Conservation (phyloP, 1,140 invertebrate genomes). For the Drosophila neocordata region DNA sequence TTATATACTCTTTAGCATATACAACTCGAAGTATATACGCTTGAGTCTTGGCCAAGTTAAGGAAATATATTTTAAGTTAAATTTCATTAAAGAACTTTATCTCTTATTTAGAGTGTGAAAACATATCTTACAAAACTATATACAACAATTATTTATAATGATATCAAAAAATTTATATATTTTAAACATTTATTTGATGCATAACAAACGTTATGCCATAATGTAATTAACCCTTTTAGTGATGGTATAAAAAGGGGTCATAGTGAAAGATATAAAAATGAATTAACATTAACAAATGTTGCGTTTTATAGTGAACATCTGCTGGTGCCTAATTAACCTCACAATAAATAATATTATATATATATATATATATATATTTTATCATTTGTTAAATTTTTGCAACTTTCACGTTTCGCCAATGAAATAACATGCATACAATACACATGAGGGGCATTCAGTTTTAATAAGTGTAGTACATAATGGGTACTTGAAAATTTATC, state of each 20-base stretch:
- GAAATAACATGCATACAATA: slow-evolving; percentile 2
- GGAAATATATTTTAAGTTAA: too few species aligned
- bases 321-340: not conserved
- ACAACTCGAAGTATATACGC: too few species aligned
- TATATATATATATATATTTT: not conserved
- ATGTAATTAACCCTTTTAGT: not conserved
- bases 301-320: slow-evolving; percentile 7
- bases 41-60: too few species aligned
- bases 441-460: not conserved
- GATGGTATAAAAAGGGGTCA: not conserved
- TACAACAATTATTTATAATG: too few species aligned
- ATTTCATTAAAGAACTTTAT: too few species aligned
- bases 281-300: slow-evolving; percentile 11
- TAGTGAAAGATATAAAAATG: not conserved
- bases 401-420: not conserved
- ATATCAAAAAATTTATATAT: too few species aligned
- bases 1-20: not conserved
- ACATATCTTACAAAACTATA: too few species aligned
- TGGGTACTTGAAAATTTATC: not conserved
- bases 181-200: too few species aligned
- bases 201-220: not conserved
- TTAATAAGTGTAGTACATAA: not conserved
- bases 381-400: not conserved
- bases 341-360: slow-evolving; percentile 10
- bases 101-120: too few species aligned